Evolutionary conservation across 2,797 vertebrate genomes (phyloP).

Genomic region (Oryzias sinensis): DNA sequence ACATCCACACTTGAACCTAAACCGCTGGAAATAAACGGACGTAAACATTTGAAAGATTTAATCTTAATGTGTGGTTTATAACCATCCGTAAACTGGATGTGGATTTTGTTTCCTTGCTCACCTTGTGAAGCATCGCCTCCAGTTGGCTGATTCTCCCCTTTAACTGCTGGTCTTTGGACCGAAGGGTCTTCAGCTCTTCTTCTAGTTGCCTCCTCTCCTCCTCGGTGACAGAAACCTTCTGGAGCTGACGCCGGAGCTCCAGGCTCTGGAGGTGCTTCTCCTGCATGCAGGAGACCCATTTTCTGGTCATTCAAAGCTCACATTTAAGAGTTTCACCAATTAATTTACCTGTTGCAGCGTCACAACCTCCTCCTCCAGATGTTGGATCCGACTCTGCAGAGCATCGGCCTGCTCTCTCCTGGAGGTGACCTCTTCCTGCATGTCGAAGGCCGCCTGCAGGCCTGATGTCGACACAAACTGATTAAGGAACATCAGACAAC

Average conservation of each 20-base stretch:
- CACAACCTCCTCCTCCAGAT: conserved; percentile 81
- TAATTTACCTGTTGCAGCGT: conserved; percentile 75
- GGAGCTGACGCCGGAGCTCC: conserved; percentile 71
- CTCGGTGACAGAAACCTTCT: conserved; percentile 68
- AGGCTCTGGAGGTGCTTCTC: conserved; percentile 78
- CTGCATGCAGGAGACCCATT: conserved; percentile 56
- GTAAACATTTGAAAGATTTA: no score
- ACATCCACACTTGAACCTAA: background rate
- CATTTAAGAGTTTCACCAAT: no score
- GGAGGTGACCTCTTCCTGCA: conserved; percentile 86
- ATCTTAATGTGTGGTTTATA: no score
- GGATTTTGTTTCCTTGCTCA: conserved; percentile 33
- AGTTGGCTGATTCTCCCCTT: conserved; percentile 76
- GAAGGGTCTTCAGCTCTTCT: conserved; percentile 77
- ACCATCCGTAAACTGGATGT: no score
- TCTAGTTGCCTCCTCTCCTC: conserved; percentile 79
- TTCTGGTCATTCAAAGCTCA: background rate
- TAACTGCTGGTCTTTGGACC: conserved; percentile 74
- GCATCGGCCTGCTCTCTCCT: conserved; percentile 83
- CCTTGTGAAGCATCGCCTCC: conserved; percentile 86
- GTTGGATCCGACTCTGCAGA: conserved; percentile 82
- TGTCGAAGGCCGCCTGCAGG: conserved; percentile 80
- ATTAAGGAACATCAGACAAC: no score
- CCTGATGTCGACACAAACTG: conserved; percentile 60
- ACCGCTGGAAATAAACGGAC: no score